Percentiles rank a stretch among this genome's conserved stretches.
Evolutionary conservation across 2,797 vertebrate species (phyloP).

Genomic region (Anas georgica): DNA sequence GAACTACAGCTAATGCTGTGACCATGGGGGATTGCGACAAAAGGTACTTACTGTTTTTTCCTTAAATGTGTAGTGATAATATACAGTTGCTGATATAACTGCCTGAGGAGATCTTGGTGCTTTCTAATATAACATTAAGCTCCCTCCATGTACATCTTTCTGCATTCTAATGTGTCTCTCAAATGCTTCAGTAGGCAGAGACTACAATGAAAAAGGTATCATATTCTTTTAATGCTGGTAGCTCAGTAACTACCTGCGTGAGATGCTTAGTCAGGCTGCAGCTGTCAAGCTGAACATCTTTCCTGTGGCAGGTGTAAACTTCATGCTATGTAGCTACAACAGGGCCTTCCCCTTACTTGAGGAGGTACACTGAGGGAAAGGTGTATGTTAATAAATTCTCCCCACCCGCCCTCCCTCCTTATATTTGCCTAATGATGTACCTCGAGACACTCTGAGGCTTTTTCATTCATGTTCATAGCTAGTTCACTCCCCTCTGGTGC

Average conservation of each 20-base stretch:
- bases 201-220: neutral
- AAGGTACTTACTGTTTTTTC: neutral
- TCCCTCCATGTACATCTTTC: neutral
- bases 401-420: rapidly evolving
- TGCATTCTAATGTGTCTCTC: constrained; percentile 13
- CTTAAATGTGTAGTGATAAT: neutral
- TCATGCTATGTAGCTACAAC: neutral
- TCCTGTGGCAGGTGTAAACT: neutral
- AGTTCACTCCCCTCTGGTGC: neutral
- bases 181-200: constrained; percentile 29
- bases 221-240: neutral
- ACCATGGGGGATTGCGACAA: neutral
- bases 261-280: neutral
- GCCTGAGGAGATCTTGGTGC: constrained; percentile 24
- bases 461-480: neutral
- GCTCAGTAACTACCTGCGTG: neutral
- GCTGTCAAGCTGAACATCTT: neutral
- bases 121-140: constrained; percentile 4
- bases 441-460: neutral
- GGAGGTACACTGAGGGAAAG: neutral
- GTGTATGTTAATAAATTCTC: neutral
- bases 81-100: constrained; percentile 19
- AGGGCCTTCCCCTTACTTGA: neutral
- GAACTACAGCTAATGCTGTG: neutral
- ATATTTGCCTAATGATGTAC: neutral